Percentiles rank a stretch among this genome's conserved stretches.
Evolutionary conservation across 30 jellyfish, hydroid and myxozoan species (phyloP).

Genomic region (Catostylus mosaicus): DNA sequence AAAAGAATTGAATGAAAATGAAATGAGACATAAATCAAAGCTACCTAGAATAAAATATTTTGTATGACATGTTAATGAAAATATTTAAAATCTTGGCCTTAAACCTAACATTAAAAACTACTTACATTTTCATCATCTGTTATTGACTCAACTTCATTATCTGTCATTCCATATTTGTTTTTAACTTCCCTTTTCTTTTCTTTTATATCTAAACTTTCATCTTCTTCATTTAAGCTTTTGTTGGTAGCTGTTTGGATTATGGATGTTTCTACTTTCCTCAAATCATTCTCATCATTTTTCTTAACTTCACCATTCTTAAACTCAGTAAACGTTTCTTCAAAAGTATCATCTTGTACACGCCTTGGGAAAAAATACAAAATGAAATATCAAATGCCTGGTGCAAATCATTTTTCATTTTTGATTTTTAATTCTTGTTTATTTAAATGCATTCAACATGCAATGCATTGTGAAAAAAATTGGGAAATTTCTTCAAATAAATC

Average conservation of each 20-base stretch:
- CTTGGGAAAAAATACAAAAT: neutral
- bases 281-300: neutral
- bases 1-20: no score
- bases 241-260: neutral
- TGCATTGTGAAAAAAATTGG: no score
- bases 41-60: no score
- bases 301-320: neutral
- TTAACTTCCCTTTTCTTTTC: neutral
- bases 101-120: neutral
- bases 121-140: conserved; percentile 33
- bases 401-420: neutral
- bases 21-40: no score
- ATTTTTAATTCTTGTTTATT: no score
- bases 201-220: neutral
- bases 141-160: conserved; percentile 33
- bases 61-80: no score
- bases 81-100: neutral
- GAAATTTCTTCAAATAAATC: no score
- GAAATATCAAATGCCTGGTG: neutral
- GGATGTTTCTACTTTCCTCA: neutral
- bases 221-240: neutral
- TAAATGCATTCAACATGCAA: no score
- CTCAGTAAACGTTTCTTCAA: neutral
- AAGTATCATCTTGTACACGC: neutral
- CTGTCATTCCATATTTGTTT: conserved; percentile 51